Evolutionary conservation across 1,140 invertebrate species (phyloP).

Genomic region (Sipha flava): DNA sequence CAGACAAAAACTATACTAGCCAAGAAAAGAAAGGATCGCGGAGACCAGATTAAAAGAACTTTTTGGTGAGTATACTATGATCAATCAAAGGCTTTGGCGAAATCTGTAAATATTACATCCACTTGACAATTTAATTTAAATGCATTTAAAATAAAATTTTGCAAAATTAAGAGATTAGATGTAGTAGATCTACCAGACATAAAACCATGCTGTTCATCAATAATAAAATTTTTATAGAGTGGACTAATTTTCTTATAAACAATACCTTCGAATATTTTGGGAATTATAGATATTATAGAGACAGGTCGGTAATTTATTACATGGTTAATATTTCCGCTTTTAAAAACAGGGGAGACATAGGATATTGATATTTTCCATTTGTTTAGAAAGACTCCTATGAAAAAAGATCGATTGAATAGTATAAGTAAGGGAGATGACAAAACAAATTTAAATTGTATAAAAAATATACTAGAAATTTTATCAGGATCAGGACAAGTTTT

Average conservation of each 20-base stretch:
- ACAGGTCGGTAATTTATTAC: no score
- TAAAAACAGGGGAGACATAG: no score
- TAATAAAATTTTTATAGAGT: background rate
- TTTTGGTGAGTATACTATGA: background rate
- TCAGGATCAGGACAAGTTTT: conserved; percentile 36
- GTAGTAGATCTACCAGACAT: background rate
- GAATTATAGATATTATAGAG: no score
- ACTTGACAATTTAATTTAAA: background rate
- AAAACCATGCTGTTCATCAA: background rate
- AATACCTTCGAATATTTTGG: no score
- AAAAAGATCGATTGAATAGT: no score
- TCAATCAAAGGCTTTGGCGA: background rate
- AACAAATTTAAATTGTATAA: conserved; percentile 10
- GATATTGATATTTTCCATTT: no score
- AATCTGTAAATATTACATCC: background rate
- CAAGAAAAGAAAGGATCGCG: background rate
- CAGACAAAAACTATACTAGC: background rate
- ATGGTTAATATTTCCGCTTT: no score
- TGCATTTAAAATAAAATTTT: background rate
- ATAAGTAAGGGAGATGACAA: background rate
- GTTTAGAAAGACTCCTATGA: no score
- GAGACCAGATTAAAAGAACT: background rate
- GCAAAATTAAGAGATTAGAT: background rate
- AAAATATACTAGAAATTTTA: conserved; percentile 10
- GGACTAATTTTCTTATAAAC: background rate